Conservation (phyloP, 1,140 invertebrate genomes). For the Eriosoma lanigerum region DNA sequence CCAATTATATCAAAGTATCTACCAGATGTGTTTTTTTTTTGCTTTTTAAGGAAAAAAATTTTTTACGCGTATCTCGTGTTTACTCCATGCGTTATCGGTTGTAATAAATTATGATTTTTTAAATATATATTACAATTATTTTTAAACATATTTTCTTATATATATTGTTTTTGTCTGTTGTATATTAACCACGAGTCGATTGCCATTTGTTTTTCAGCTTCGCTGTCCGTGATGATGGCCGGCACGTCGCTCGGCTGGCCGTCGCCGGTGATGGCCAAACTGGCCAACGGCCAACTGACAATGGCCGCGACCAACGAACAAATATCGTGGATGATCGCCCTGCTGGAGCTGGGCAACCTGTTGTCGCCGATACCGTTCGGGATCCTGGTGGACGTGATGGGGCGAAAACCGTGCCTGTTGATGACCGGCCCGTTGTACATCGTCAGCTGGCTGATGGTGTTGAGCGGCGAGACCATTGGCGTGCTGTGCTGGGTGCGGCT, state of each 20-base stretch:
- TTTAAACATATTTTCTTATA: no score
- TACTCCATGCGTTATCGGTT: no score
- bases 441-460: constrained; percentile 67
- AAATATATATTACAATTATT: no score
- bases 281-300: constrained; percentile 57
- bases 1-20: no score
- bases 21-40: no score
- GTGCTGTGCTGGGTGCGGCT: constrained; percentile 61
- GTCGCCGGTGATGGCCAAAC: constrained; percentile 68
- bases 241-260: constrained; percentile 75
- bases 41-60: no score
- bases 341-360: constrained; percentile 55
- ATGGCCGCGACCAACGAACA: constrained; percentile 50
- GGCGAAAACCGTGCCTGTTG: constrained; percentile 61
- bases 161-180: no score
- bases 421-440: constrained; percentile 74
- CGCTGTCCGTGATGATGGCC: constrained; percentile 57
- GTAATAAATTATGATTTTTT: no score
- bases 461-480: constrained; percentile 59
- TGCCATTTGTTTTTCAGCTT: constrained; percentile 54
- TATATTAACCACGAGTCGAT: no score
- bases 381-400: constrained; percentile 53
- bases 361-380: constrained; percentile 55
- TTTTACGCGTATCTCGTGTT: no score
- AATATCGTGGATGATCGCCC: constrained; percentile 53